Evolutionary conservation across 2,113 vertebrate species (phyloP).

Genomic region (Sapajus apella): DNA sequence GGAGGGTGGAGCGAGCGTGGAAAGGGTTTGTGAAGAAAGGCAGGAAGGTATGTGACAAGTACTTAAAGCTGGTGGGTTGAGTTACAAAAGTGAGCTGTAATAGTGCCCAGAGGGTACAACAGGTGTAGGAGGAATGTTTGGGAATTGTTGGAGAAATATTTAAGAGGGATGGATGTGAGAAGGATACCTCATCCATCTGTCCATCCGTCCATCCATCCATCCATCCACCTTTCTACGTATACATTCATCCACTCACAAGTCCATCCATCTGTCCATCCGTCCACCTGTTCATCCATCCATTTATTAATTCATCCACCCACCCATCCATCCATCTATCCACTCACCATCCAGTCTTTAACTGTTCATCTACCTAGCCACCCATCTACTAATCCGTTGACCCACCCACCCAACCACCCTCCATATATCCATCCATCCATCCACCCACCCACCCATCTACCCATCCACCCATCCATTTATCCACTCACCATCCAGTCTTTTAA

Average conservation of each 20-base stretch:
- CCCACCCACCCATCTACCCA: too few species aligned
- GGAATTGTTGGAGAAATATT: background rate
- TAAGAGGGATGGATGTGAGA: background rate
- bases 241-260: background rate
- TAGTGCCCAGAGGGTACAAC: background rate
- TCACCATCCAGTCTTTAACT: background rate
- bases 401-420: background rate
- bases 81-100: background rate
- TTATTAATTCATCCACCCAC: background rate
- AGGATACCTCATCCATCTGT: background rate
- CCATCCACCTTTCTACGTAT: background rate
- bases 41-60: background rate
- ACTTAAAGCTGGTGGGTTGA: background rate
- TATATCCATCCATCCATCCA: background rate
- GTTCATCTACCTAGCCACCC: background rate
- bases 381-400: background rate
- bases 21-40: background rate
- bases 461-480: background rate
- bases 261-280: background rate
- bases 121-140: background rate
- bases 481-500: background rate
- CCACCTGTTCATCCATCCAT: background rate
- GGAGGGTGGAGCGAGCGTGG: background rate
- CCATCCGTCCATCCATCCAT: background rate
- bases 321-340: background rate